Conservation (phyloP, 2,113 vertebrate species). For the Ornithorhynchus anatinus region DNA sequence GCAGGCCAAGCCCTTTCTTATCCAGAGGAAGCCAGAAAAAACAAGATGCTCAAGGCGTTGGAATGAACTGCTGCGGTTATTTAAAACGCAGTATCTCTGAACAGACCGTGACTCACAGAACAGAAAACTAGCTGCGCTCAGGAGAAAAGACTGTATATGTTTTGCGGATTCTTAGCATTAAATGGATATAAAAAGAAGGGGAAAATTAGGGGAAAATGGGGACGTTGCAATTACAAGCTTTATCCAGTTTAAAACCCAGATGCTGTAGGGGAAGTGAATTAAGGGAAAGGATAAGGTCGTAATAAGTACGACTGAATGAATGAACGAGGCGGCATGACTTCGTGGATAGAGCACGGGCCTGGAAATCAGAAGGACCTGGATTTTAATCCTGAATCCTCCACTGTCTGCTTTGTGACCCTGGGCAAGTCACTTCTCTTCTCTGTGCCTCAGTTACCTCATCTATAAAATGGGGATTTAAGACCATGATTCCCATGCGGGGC, state of each 20-base stretch:
- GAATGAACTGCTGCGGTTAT: not conserved
- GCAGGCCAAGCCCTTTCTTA: not conserved
- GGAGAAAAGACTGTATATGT: not conserved
- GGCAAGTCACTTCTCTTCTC: too few relatives aligned
- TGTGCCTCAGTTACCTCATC: too few relatives aligned
- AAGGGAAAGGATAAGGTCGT: too few relatives aligned
- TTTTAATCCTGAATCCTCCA: too few relatives aligned
- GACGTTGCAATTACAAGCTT: not conserved
- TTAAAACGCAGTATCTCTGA: slow-evolving; percentile 8
- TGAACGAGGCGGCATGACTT: too few relatives aligned
- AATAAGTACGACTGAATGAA: too few relatives aligned
- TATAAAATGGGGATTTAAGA: too few relatives aligned
- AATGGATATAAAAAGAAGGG: not conserved
- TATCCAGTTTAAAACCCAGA: not conserved
- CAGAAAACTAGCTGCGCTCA: slow-evolving; percentile 36
- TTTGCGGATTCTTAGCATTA: slow-evolving; percentile 9
- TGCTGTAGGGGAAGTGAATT: not conserved
- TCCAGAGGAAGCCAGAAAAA: not conserved
- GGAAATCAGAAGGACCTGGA: too few relatives aligned
- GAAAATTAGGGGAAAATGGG: not conserved
- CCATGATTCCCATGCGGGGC: too few relatives aligned
- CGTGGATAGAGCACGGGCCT: too few relatives aligned
- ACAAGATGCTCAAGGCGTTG: not conserved
- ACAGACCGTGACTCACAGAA: slow-evolving; percentile 29
- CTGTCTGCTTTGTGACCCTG: too few relatives aligned